phyloP scores from a whole-genome alignment of 2,888 invertebrate species.

The Cyclophora albipunctata region DNA sequence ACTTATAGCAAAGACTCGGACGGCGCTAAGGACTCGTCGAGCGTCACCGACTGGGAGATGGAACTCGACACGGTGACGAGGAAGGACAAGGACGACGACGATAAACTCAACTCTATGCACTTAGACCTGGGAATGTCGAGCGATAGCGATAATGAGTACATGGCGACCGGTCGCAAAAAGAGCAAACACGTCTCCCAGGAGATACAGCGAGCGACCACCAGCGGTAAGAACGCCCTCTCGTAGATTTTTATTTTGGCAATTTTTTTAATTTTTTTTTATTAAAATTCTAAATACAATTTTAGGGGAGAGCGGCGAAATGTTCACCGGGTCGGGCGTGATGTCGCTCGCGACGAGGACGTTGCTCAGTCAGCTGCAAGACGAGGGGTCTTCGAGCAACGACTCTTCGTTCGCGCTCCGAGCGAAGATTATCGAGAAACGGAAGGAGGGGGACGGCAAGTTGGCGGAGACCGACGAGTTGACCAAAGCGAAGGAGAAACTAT shows the following conservation, averaged over 20 bases:
- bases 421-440: conserved; percentile 37
- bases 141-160: conserved; percentile 64
- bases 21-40: conserved; percentile 54
- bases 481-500: conserved; percentile 60
- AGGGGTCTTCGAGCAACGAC: conserved; percentile 71
- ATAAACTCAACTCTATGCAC: conserved; percentile 64
- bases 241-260: conserved; percentile 23
- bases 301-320: conserved; percentile 62
- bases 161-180: conserved; percentile 48
- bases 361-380: conserved; percentile 71
- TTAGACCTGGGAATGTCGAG: conserved; percentile 70
- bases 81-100: conserved; percentile 60
- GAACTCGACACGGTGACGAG: conserved; percentile 73
- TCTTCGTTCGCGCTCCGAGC: conserved; percentile 63
- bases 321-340: conserved; percentile 52
- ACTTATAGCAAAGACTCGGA: conserved; percentile 45
- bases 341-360: conserved; percentile 62
- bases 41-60: conserved; percentile 77
- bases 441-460: conserved; percentile 38
- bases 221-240: conserved; percentile 42
- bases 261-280: conserved; percentile 30
- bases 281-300: conserved; percentile 39
- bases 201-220: conserved; percentile 45
- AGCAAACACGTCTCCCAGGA: conserved; percentile 46
- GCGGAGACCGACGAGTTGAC: conserved; percentile 59